A percentile compares a stretch with the other conserved stretches of the same genome.
phyloP scores from a whole-genome alignment of 2,888 invertebrate species.

The Miltochrista miniata region DNA sequence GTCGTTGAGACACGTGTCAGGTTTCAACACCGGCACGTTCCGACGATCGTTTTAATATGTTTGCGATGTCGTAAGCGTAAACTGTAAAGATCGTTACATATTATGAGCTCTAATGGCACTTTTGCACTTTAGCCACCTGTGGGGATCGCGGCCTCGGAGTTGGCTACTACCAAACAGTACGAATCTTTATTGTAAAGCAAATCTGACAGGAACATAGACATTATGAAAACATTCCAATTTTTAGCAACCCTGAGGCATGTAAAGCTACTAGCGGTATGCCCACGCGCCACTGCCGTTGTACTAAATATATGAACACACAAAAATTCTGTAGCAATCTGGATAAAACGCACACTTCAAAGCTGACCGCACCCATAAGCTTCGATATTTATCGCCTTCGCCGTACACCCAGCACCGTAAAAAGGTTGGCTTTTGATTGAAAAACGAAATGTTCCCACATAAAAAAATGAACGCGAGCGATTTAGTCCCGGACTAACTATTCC shows the following conservation, averaged over 20 bases:
- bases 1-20: conserved; percentile 8
- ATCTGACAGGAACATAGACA: background rate
- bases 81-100: conserved; percentile 2
- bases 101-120: conserved; percentile 1
- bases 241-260: conserved; percentile 29
- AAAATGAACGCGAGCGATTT: conserved; percentile 39
- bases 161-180: background rate
- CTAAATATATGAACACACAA: conserved; percentile 38
- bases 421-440: conserved; percentile 73
- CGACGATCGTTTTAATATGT: conserved; percentile 3
- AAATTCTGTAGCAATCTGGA: conserved; percentile 57
- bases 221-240: conserved; percentile 25
- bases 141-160: no score
- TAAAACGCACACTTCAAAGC: conserved; percentile 68
- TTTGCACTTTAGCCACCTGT: background rate
- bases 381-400: conserved; percentile 71
- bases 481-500: conserved; percentile 40
- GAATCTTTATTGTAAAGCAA: background rate
- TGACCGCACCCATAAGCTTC: conserved; percentile 74
- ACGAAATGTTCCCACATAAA: conserved; percentile 74
- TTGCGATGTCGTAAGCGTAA: conserved; percentile 7
- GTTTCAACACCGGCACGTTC: conserved; percentile 12
- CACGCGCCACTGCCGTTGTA: conserved; percentile 29
- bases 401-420: conserved; percentile 66
- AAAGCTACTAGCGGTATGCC: conserved; percentile 20